Conservation (phyloP, 2,113 vertebrate genomes). For the Chloropsis hardwickii region DNA sequence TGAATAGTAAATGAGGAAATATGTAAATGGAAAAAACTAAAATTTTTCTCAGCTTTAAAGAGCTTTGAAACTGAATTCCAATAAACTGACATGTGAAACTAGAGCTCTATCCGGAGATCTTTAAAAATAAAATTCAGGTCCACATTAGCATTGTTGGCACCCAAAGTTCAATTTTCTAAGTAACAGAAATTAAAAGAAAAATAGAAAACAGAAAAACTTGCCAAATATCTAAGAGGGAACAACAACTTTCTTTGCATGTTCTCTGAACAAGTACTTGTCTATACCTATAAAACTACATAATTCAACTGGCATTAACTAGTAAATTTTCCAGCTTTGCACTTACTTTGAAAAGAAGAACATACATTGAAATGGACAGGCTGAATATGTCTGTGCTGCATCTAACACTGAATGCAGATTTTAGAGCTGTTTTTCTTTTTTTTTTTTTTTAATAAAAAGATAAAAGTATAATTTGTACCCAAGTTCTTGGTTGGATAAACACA, state of each 20-base stretch:
- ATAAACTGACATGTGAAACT: neutral
- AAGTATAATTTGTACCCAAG: neutral
- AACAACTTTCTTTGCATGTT: neutral
- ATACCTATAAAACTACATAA: neutral
- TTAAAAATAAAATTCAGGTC: neutral
- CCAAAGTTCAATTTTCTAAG: neutral
- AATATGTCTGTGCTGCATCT: neutral
- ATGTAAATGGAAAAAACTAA: neutral
- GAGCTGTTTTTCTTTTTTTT: accelerated
- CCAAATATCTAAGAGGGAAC: neutral
- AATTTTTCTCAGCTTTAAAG: neutral
- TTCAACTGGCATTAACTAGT: neutral
- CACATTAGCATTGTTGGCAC: neutral
- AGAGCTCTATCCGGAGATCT: neutral
- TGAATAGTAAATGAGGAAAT: neutral
- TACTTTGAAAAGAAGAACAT: neutral
- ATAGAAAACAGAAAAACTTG: neutral
- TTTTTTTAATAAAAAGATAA: neutral
- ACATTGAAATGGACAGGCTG: neutral
- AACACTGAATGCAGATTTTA: neutral
- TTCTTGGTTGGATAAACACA: neutral
- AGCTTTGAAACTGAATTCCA: neutral
- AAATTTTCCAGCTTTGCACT: neutral
- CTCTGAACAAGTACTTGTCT: neutral
- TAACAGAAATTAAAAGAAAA: neutral